Evolutionary conservation across 2,888 invertebrate species (phyloP), one percentile per base, ranked within the genome.

Genomic region (Caradrina clavipalpis): DNA sequence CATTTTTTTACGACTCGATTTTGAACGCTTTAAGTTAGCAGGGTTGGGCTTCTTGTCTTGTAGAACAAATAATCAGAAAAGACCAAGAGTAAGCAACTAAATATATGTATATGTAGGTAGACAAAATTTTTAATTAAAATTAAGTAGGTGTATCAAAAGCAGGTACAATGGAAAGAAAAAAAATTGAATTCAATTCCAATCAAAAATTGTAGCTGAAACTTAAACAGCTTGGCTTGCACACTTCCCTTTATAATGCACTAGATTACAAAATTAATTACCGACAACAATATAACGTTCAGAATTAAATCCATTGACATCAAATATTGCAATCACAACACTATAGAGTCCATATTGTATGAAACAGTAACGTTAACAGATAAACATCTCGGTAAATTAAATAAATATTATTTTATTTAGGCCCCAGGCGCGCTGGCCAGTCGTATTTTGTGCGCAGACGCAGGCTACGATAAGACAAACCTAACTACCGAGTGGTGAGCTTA

Each of bases 401-500:
- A 84, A 82, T 84, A 82, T 78, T 78, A 83, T 84, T 88, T 81
- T 76, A 82, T 82, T 85, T 77, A 61, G 77, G 86, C 88, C 84
- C 69, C 78, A 70, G 87, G 89, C 87, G 63, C 64, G 57, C 55
- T 67, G 71, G 68, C 54, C 59, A 69, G 81, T 76, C 85, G 80
- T 89, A 88, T 78, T 80, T 83, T 84, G 81, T 80, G 84, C 86
- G 80, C 84, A 71, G 76, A 82, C 86, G 81, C 83, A 78, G 67
- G 80, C 67, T 63, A 63, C 73, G 84, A 87, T 85, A 84, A 89
- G 87, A 80, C 83, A 69, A 75, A 78, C 80, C 85, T 88, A 89
- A 90, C 90, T 90, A 90, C 89, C 87, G 85, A 88, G 86, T 88
- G 85, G 87, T 85, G 85, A 85, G 87, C 88, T 89, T 90, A 89